Conservation (phyloP, 2,888 invertebrate genomes). For the Eudasyphora cyanicolor region DNA sequence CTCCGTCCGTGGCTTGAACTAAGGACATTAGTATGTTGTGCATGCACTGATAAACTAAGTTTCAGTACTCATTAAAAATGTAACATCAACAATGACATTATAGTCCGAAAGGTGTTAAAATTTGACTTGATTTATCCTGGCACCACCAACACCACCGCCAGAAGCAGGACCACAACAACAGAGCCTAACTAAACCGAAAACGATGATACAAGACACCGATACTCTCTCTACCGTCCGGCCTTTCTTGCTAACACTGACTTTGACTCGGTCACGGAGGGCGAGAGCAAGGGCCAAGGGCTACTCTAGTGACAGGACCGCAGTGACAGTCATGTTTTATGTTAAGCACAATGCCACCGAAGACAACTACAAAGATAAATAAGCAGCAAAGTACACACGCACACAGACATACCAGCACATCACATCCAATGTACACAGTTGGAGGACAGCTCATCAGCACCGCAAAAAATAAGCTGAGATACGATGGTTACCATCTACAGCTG, state of each 20-base stretch:
- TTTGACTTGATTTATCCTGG: constrained; percentile 2
- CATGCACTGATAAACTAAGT: background rate
- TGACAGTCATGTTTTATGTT: constrained; percentile 32
- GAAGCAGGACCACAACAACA: background rate
- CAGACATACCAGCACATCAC: background rate
- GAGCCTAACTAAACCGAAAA: background rate
- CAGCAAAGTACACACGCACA: background rate
- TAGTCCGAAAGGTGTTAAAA: constrained; percentile 24
- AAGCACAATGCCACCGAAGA: constrained; percentile 26
- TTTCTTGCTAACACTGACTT: background rate
- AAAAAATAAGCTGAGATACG: no score
- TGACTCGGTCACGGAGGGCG: background rate
- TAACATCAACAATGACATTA: constrained; percentile 9
- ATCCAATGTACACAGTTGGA: no score
- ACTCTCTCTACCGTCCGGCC: background rate
- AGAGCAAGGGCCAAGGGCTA: background rate
- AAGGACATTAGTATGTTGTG: no score
- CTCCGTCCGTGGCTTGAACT: background rate
- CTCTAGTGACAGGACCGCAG: background rate
- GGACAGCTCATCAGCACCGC: constrained; percentile 6
- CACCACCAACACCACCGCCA: background rate
- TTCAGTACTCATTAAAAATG: constrained; percentile 18
- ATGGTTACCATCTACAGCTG: no score
- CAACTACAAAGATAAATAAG: constrained; percentile 3
- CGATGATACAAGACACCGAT: background rate